Evolutionary conservation across 1,140 invertebrate species (phyloP).

Genomic region (Amphibalanus amphitrite): DNA sequence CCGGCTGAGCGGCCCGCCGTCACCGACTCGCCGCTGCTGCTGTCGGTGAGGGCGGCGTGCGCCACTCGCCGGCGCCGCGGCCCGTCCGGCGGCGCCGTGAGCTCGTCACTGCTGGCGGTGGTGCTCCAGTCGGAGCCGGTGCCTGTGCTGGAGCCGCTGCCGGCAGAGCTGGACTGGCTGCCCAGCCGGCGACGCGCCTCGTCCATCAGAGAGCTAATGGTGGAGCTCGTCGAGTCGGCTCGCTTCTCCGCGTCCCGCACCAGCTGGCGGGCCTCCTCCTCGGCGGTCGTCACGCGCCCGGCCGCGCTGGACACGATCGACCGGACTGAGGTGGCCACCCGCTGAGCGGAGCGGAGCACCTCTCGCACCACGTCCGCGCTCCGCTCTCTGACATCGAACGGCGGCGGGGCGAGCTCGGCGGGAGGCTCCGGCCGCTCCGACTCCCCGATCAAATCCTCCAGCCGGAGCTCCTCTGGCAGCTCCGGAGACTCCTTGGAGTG

Average conservation of each 20-base stretch:
- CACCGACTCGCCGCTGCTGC: too few species aligned
- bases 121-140: background rate
- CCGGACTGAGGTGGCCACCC: background rate
- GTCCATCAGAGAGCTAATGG: background rate
- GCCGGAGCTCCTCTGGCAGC: background rate
- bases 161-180: background rate
- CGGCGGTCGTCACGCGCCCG: too few species aligned
- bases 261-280: background rate
- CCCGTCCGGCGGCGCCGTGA: too few species aligned
- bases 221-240: background rate
- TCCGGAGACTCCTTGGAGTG: background rate
- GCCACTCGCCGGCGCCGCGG: too few species aligned
- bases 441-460: background rate
- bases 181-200: background rate
- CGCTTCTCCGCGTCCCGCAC: background rate
- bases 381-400: background rate
- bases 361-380: background rate
- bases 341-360: background rate
- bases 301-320: background rate
- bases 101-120: background rate
- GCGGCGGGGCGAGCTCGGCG: too few species aligned
- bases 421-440: too few species aligned
- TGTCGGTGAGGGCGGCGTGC: background rate
- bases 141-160: background rate
- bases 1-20: too few species aligned